A percentile compares a stretch with the other conserved stretches of the same genome.
Conservation (phyloP, 2,888 invertebrate genomes). For the Dendrolimus houi region DNA sequence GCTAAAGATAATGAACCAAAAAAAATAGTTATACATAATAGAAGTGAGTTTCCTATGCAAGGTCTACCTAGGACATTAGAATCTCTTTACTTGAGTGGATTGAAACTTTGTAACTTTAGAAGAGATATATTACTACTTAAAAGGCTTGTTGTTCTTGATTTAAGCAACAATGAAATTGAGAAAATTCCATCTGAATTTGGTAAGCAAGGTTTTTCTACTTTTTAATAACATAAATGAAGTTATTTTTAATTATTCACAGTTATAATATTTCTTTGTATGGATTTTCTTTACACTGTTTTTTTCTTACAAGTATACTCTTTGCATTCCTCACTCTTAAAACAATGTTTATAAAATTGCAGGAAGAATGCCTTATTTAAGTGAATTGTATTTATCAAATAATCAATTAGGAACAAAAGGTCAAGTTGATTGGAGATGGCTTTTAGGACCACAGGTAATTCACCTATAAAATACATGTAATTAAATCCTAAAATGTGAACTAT, state of each 20-base stretch:
- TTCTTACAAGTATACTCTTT: too few species aligned
- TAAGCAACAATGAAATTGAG: slow-evolving; percentile 83
- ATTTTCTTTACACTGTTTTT: too few species aligned
- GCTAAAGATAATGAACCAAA: slow-evolving; percentile 54
- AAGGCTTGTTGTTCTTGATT: slow-evolving; percentile 79
- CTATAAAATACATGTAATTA: too few species aligned
- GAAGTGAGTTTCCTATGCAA: slow-evolving; percentile 82
- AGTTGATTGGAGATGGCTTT: slow-evolving; percentile 82
- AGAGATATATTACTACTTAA: slow-evolving; percentile 81
- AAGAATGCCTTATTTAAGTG: slow-evolving; percentile 74
- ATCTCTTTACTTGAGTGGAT: slow-evolving; percentile 76
- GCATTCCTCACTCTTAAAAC: too few species aligned
- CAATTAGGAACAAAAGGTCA: slow-evolving; percentile 68
- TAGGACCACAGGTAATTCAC: slow-evolving; percentile 49
- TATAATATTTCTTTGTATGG: too few species aligned
- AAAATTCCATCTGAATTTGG: slow-evolving; percentile 83
- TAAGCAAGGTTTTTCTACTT: slow-evolving; percentile 18
- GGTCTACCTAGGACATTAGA: slow-evolving; percentile 84
- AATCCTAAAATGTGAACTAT: too few species aligned
- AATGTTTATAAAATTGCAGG: slow-evolving; percentile 30
- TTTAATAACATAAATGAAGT: too few species aligned
- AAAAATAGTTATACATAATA: slow-evolving; percentile 77
- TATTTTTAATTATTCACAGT: too few species aligned
- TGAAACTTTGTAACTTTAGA: slow-evolving; percentile 80
- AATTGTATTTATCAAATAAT: slow-evolving; percentile 81